Conservation (phyloP, 64 coral and sea anemone genomes). For the Actinia tenebrosa region DNA sequence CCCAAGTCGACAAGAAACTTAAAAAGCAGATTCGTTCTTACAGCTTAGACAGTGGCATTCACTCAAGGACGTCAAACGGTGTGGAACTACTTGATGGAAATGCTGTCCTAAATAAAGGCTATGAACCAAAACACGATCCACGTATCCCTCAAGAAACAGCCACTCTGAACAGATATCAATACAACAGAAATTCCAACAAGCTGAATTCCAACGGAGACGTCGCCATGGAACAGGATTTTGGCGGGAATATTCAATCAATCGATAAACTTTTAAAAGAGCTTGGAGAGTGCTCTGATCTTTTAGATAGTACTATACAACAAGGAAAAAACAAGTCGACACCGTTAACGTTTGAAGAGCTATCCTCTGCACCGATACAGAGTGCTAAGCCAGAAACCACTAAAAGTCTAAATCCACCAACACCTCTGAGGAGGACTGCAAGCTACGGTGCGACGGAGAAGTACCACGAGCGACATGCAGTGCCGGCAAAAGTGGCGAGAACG, state of each 20-base stretch:
- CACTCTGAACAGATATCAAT: constrained; percentile 20
- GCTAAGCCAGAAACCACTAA: neutral
- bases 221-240: constrained; percentile 17
- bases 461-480: constrained; percentile 8
- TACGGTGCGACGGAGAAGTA: constrained; percentile 13
- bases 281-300: constrained; percentile 43
- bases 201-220: neutral
- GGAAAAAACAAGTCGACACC: neutral
- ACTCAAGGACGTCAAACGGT: neutral
- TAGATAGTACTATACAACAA: constrained; percentile 40
- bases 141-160: constrained; percentile 12
- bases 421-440: constrained; percentile 6
- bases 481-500: constrained; percentile 12
- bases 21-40: constrained; percentile 60
- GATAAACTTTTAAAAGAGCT: constrained; percentile 52
- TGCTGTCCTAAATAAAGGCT: neutral
- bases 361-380: constrained; percentile 4
- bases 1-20: constrained; percentile 58
- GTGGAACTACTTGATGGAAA: neutral
- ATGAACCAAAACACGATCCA: neutral
- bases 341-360: constrained; percentile 8
- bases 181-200: neutral
- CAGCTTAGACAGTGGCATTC: constrained; percentile 44
- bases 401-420: neutral
- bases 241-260: constrained; percentile 48